Evolutionary conservation across 2,797 vertebrate genomes (phyloP).

Genomic region (Centroberyx gerrardi): DNA sequence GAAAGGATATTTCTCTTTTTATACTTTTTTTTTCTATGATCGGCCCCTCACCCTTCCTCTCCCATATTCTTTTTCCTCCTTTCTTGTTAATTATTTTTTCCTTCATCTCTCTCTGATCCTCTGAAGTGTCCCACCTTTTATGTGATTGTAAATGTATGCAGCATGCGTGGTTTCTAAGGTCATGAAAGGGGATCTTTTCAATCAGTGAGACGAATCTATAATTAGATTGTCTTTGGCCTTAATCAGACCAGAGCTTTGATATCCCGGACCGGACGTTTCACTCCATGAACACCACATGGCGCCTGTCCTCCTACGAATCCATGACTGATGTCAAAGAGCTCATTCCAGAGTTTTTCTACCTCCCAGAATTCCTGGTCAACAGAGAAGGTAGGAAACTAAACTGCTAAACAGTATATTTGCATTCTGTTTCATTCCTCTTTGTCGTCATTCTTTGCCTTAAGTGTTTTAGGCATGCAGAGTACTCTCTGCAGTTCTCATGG

Average conservation of each 20-base stretch:
- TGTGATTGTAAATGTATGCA: conserved; percentile 76
- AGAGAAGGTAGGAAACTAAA: conserved; percentile 90
- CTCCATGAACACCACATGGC: conserved; percentile 99
- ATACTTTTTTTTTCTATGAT: conserved; percentile 48
- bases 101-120: conserved; percentile 67
- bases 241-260: conserved; percentile 99
- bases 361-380: conserved; percentile 98
- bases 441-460: neutral
- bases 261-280: conserved; percentile 99
- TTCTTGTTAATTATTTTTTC: conserved; percentile 55
- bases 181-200: conserved; percentile 76
- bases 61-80: conserved; percentile 22
- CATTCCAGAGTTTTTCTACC: conserved; percentile 98
- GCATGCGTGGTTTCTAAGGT: conserved; percentile 53
- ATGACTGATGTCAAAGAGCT: conserved; percentile 99
- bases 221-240: conserved; percentile 75
- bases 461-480: neutral
- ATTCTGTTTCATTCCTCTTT: neutral
- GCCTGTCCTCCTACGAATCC: conserved; percentile 97
- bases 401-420: neutral
- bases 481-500: no score
- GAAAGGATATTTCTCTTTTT: conserved; percentile 62
- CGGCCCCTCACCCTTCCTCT: conserved; percentile 26
- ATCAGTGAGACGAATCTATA: conserved; percentile 72
- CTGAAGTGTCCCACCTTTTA: conserved; percentile 58